Base-by-base conservation (phyloP, 2,888 invertebrate genomes). In the Parnassius glacialis region DNA sequence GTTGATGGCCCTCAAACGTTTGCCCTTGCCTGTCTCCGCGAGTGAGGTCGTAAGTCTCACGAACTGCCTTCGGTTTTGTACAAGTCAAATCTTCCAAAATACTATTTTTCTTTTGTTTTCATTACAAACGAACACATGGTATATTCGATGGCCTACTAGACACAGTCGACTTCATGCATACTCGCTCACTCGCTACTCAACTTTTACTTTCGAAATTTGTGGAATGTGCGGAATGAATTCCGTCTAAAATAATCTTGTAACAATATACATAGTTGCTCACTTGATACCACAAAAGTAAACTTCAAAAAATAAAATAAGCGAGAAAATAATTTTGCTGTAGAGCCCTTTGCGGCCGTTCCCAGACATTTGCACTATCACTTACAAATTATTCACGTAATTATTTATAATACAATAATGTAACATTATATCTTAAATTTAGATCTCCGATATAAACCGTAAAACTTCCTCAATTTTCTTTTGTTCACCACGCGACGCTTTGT, bases 321-420 rank as follows among this genome's bases (percentile, higher is more conserved):
- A 70, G 70, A 74, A 76, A 73, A 72, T 68, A 70, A 70, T 63
- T 34, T 68, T 52, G 42, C 59, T 63, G 13, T 44, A 12, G 13
- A 55, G 57, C 52, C 59, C 34, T 57, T 74, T 80, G 87, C 87
- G 76, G 81, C 89, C 90, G 90, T 90, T 89, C 90, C 90, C 90
- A 90, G 87, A 85, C 81, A 79, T 83, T 90, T 90, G 90, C 89
- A 90, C 90, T 90, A 90, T 87, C 78, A 78, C 85, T 87, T 90
- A 90, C 81, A 79, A 76, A 78, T 81, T 78, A 80, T 79, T 79
- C 59, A 67, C 62, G 69, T 67, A 64, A 65, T 61, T 70, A 70
- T 48, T 48, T 87, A 88, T 78, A 84, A 74, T 89, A 87, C 81
- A 86, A 84, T 88, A 86, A 84, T 83, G 83, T 87, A 88, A 87